Base-by-base conservation (phyloP, 2,888 invertebrate genomes). In the Lepas anatifera region DNA sequence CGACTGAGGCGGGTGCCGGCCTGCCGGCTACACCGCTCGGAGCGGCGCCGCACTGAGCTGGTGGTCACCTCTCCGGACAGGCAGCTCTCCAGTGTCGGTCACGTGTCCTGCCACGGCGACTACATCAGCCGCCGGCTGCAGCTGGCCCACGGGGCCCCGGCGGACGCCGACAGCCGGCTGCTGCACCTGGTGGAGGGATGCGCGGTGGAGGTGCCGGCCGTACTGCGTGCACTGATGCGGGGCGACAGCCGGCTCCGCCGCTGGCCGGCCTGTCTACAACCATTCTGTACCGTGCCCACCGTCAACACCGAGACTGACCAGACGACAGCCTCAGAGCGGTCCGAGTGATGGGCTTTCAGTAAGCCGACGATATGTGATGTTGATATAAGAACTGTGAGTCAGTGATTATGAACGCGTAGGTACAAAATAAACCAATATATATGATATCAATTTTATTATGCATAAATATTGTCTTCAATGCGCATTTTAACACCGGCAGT, bases 181-280 rank as follows among this genome's bases (percentile, higher is more conserved):
- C 66, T 66, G 66, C 66, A 66, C 66, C n/a, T 66, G 66, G 58
- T 58, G 58, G 58, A 58, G 35, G 58, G 58, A 4, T 25, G 3
- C 18, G 58, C 58, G 18, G 32, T 58, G 58, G 32, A 35, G 58
- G 58, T 10, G 58, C 58, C 58, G 58, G 22, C 35, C 16, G 35
- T 2, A 22, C 58, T 58, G 7, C 22, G 13, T 7, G 58, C 58
- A 1, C 35, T 58, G 58, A 32, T 58, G 58, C 25, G 22, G 29
- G 32, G 32, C 18, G 35, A 35, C 25, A 2, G 41, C 41, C 41
- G 41, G 16, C 41, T 41, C 41, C 10, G 11, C 16, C 41, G 16
- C 52, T 10, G 35, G 58, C 22, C 58, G 22, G 35, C 58, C 18
- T n/a, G n/a, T n/a, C n/a, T n/a, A n/a, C n/a, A n/a, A n/a, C n/a